phyloP scores from a whole-genome alignment of 2,888 invertebrate genomes.

The Catocala sponsa region DNA sequence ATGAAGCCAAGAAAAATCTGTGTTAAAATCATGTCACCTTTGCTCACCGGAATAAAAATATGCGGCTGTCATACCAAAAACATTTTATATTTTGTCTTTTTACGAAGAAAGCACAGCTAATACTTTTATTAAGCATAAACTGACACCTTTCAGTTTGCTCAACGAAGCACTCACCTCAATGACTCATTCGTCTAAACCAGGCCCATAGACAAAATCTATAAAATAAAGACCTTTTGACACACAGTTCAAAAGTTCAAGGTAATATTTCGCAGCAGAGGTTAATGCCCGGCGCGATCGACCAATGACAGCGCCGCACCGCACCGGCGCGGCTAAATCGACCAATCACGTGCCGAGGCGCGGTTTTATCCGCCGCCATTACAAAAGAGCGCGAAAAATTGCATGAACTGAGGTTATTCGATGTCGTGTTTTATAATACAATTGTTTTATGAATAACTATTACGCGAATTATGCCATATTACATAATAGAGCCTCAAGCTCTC shows the following conservation, averaged over 20 bases:
- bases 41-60: not conserved
- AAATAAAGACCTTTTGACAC: conserved; percentile 39
- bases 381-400: conserved; percentile 48
- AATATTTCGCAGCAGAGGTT: conserved; percentile 53
- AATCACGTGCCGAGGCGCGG: conserved; percentile 51
- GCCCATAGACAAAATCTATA: conserved; percentile 25
- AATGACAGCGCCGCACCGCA: conserved; percentile 54
- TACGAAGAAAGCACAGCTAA: not conserved
- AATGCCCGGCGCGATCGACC: conserved; percentile 55
- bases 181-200: conserved; percentile 9
- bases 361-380: conserved; percentile 51
- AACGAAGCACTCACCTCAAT: conserved; percentile 24
- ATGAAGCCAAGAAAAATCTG: no score
- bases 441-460: not conserved
- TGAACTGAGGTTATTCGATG: conserved; percentile 47
- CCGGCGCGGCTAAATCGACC: conserved; percentile 48
- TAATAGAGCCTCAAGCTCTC: not conserved
- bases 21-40: no score
- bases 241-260: conserved; percentile 63
- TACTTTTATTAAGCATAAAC: conserved; percentile 1
- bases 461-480: not conserved
- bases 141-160: conserved; percentile 16
- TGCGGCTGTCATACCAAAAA: not conserved
- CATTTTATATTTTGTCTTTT: not conserved
- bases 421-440: conserved; percentile 34